Percentiles rank a stretch among this genome's conserved stretches.
Evolutionary conservation across 2,888 invertebrate species (phyloP).

Genomic region (Neoitamus cyanurus): DNA sequence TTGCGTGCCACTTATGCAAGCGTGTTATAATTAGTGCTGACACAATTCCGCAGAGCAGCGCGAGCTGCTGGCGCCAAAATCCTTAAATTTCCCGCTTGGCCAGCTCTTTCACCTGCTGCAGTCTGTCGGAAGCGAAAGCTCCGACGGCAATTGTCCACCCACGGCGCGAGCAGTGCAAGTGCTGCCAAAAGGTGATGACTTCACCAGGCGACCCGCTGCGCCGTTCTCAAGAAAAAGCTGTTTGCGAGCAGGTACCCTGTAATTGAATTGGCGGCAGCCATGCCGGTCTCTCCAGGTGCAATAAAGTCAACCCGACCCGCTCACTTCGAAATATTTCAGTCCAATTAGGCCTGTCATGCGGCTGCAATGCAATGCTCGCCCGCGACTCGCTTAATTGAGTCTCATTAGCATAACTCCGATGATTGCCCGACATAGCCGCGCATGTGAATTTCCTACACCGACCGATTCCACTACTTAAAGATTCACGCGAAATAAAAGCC

Average conservation of each 20-base stretch:
- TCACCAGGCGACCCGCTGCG: not conserved
- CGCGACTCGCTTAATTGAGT: not conserved
- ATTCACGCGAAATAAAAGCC: not conserved
- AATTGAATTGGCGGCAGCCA: not conserved
- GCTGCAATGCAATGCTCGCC: not conserved
- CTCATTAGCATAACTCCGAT: not conserved
- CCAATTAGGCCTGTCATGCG: not conserved
- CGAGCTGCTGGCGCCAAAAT: conserved; percentile 17
- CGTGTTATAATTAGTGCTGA: not conserved
- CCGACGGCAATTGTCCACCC: not conserved
- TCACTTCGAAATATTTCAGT: not conserved
- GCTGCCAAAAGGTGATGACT: not conserved
- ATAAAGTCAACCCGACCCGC: not conserved
- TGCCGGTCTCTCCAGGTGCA: not conserved
- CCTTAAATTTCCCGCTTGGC: not conserved
- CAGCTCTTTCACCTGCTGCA: not conserved
- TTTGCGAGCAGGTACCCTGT: not conserved
- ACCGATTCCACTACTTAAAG: not conserved
- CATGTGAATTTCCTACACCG: not conserved
- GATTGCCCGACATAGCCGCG: not conserved
- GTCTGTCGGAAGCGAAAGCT: conserved; percentile 11
- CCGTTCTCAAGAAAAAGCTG: not conserved
- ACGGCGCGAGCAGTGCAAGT: not conserved
- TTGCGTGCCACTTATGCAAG: not conserved
- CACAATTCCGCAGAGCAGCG: not conserved